A percentile compares a stretch with the other conserved stretches of the same genome.
These are phyloP conservation scores for Chrysocyon brachyurus DNA, from an alignment of 2,797 vertebrate genomes.

Conservation along the genomic window DNA sequence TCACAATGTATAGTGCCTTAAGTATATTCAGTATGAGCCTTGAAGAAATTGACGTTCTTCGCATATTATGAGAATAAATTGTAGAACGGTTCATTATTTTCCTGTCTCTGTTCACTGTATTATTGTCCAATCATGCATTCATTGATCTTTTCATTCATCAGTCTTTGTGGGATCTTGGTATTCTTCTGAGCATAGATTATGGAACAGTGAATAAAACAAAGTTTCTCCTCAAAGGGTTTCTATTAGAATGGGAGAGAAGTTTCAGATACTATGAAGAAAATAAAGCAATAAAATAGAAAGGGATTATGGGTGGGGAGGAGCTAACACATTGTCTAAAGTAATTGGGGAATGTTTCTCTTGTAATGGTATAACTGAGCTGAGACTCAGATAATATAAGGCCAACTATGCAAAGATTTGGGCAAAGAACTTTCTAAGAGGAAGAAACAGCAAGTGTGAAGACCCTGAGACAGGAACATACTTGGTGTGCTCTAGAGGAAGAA, in stretches of 20 bases:
- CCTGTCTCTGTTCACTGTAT: background rate
- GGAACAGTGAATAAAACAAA: background rate
- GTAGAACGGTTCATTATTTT: background rate
- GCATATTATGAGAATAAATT: background rate
- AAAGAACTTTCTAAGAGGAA: background rate
- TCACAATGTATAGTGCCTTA: background rate
- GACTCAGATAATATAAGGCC: background rate
- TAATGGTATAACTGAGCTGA: background rate
- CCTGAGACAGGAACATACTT: background rate
- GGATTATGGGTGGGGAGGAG: background rate
- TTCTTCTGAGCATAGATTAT: background rate
- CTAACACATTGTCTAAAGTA: background rate
- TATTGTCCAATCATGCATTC: constrained; percentile 11
- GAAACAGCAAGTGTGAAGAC: background rate
- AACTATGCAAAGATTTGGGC: background rate
- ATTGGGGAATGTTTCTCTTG: background rate
- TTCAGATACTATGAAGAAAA: background rate
- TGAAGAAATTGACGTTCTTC: background rate
- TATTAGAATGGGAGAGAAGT: background rate
- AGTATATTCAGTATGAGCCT: background rate
- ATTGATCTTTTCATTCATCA: background rate
- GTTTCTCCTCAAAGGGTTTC: background rate
- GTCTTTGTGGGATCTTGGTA: constrained; percentile 24
- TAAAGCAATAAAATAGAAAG: background rate
- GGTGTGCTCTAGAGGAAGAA: background rate